Base-by-base conservation (phyloP, 2,888 invertebrate species). In the Conops quadrifasciatus region DNA sequence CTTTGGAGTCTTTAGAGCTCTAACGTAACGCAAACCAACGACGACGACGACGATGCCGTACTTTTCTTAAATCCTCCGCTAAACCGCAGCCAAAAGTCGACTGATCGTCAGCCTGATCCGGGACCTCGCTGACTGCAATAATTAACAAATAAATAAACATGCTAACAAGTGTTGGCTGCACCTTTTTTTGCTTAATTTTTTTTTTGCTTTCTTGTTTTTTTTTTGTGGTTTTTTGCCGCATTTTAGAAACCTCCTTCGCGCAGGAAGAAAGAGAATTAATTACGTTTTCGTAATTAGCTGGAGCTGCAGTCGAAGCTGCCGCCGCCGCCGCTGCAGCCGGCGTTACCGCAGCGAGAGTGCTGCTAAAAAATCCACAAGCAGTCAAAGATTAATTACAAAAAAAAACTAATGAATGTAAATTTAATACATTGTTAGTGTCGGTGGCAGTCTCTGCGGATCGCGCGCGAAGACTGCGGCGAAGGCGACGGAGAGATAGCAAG, bases 391-490 rank as follows among this genome's bases (percentile, higher is more conserved):
- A 81, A 82, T 82, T 83, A 80, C 81, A 80, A 77, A 73, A 80
- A 77, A 73, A 77, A 21, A 13, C 68, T 81, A 83, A 82, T 83
- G 82, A 82, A 82, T 82, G 82, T 82, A 80, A 81, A 82, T 82
- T 83, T 80, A 79, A 80, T 81, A 80, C 77, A 75, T 76, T 49
- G 72, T 69, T 70, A 73, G 71, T 72, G 73, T 72, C 73, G 71
- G 73, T 68, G 47, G 60, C 51, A 60, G 62, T 15, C 26, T 15
- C 15, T 24, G 24, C 30, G 47, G 16, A 19, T 26, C 21, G 43
- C 15, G 63, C 24, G 19, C 45, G 11, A 9, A 5, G 28, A 45
- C 51, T 15, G n/a, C 0, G 59, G 19, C n/a, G n/a, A n/a, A n/a
- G n/a, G n/a, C n/a, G n/a, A n/a, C n/a, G n/a, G n/a, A n/a, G n/a